phyloP scores from a whole-genome alignment of 1,140 invertebrate species.

The Brachionus koreanus region DNA sequence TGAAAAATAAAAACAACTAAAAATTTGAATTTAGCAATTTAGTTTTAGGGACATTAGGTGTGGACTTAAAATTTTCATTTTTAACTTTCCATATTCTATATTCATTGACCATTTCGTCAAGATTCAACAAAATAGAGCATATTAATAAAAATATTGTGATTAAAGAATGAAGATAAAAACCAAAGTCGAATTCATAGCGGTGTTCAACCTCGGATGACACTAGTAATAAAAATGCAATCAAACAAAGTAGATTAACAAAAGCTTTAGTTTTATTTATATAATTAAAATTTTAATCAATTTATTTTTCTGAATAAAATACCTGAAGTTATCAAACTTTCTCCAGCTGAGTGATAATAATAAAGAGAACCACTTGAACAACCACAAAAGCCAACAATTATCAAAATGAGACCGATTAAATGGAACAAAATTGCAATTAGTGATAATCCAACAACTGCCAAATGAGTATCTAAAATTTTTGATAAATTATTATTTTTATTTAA shows the following conservation, averaged over 20 bases:
- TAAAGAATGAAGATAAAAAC: neutral
- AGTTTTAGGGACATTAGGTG: neutral
- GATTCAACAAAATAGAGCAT: slow-evolving; percentile 7
- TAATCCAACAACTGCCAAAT: slow-evolving; percentile 45
- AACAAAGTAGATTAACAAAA: neutral
- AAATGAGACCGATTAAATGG: slow-evolving; percentile 38
- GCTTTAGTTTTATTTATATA: neutral
- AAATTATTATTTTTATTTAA: neutral
- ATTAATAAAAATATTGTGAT: neutral
- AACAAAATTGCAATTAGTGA: slow-evolving; percentile 45
- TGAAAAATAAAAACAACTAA: neutral
- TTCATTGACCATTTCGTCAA: slow-evolving; percentile 36
- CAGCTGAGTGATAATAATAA: slow-evolving; percentile 47
- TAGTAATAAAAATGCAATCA: slow-evolving; percentile 23
- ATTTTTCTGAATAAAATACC: neutral
- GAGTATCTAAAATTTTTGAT: slow-evolving; percentile 44
- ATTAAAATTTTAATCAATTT: neutral
- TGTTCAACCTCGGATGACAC: slow-evolving; percentile 28
- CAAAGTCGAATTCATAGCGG: slow-evolving; percentile 2
- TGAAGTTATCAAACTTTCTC: slow-evolving; percentile 45
- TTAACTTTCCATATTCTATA: slow-evolving; percentile 40
- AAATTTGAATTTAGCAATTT: neutral
- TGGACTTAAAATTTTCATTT: neutral
- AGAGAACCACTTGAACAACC: slow-evolving; percentile 44
- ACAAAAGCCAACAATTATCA: slow-evolving; percentile 45